Base-by-base conservation (phyloP, 2,797 vertebrate species). In the Manis pentadactyla region DNA sequence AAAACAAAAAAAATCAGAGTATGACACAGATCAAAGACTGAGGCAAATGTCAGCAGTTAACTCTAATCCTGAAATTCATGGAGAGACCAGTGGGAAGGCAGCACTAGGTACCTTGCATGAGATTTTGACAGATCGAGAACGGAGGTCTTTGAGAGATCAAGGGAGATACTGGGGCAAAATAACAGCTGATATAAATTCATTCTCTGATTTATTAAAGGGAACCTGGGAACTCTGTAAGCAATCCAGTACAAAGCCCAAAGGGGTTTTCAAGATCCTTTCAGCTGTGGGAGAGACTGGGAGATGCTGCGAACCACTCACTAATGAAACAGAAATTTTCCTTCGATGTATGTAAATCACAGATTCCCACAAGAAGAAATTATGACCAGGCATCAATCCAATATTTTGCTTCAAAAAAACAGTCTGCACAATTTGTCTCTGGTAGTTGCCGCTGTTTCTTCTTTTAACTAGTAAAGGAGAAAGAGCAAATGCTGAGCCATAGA, bases 1-100 rank as follows among this genome's bases (percentile, higher is more conserved):
- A 95, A 82, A 92, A 94, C 84, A 94, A 84, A 94, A 96, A 87
- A 11, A 95, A 90, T 92, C 94, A 97, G 97, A 96, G 82, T 31
- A 9, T 19, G 59, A 95, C 34, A 25, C 27, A 88, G 85, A 95
- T 74, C 85, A 95, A 95, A 97, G 92, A 46, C 59, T 2, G 12
- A 49, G 34, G 88, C 21, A 31, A 71, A 82, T 6, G 34, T 51
- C 63, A 66, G 53, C 53, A 7, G 53, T 87, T 71, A 77, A 81
- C 81, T 77, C 84, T 25, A 17, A 39, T 1, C 83, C 61, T 18
- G 61, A 75, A 74, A 55, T 42, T 75, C 93, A 23, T 1, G 0
- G 46, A 2, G 77, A 53, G 90, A 85, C 77, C 37, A 34, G 87
- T 71, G 66, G 27, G 1, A 66, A 85, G 42, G 53, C 37, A 42